phyloP scores from a whole-genome alignment of 2,888 invertebrate species.

The Lingula anatina region DNA sequence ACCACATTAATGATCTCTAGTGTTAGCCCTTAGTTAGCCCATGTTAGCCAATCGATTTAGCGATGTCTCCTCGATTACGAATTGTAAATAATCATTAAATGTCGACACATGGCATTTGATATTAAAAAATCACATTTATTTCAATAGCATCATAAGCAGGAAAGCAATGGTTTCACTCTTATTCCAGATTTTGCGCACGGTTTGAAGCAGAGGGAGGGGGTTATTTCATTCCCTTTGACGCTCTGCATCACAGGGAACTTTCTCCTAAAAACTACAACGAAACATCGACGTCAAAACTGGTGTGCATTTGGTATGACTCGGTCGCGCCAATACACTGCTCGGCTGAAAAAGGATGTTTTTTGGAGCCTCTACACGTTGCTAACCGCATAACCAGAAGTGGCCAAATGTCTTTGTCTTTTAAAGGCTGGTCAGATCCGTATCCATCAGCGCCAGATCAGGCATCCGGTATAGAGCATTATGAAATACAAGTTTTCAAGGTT shows the following conservation, averaged over 20 bases:
- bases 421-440: slow-evolving; percentile 17
- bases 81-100: too few species aligned
- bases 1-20: too few species aligned
- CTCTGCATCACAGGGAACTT: background rate
- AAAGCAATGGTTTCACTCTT: too few species aligned
- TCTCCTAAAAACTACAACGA: background rate
- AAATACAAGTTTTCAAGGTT: too few species aligned
- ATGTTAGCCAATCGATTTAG: too few species aligned
- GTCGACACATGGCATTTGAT: too few species aligned
- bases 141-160: too few species aligned
- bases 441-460: slow-evolving; percentile 12
- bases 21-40: too few species aligned
- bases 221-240: background rate
- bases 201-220: background rate
- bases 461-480: slow-evolving; percentile 13
- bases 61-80: too few species aligned
- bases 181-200: background rate
- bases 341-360: background rate
- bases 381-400: background rate
- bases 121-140: too few species aligned
- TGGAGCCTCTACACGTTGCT: background rate
- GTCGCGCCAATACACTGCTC: slow-evolving; percentile 3
- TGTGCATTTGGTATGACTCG: slow-evolving; percentile 5
- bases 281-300: background rate
- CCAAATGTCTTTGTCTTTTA: background rate